Evolutionary conservation across 2,888 invertebrate species (phyloP).

Genomic region (Mycalesis mineus): DNA sequence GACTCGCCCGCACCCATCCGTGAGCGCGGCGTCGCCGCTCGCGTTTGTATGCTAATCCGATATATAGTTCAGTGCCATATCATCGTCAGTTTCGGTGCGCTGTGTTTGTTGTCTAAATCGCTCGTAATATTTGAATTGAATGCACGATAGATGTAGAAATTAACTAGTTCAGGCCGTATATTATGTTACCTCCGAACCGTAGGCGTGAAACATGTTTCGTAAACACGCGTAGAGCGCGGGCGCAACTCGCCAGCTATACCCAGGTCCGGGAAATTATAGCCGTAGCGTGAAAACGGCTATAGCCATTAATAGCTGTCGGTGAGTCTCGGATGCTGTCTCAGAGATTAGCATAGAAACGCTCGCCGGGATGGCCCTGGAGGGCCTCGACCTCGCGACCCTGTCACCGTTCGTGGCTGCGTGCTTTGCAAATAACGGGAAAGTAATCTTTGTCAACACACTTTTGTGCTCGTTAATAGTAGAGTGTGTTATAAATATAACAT

Average conservation of each 20-base stretch:
- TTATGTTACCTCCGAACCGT: constrained; percentile 52
- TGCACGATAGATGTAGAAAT: constrained; percentile 73
- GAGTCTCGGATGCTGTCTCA: constrained; percentile 63
- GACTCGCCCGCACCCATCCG: constrained; percentile 72
- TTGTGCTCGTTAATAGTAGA: not conserved
- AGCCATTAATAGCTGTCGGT: constrained; percentile 72
- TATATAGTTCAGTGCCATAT: constrained; percentile 62
- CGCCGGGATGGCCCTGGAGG: constrained; percentile 62
- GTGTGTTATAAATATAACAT: not conserved
- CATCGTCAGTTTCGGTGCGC: constrained; percentile 68
- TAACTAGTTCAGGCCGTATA: constrained; percentile 67
- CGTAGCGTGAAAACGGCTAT: constrained; percentile 64
- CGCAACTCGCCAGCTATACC: constrained; percentile 42
- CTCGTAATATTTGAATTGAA: constrained; percentile 77
- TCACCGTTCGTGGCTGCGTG: constrained; percentile 55
- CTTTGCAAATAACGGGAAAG: constrained; percentile 67
- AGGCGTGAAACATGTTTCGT: constrained; percentile 64
- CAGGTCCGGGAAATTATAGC: constrained; percentile 50
- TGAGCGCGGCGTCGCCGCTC: constrained; percentile 59
- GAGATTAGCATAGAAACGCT: constrained; percentile 74
- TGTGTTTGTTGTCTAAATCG: constrained; percentile 75
- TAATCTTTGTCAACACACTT: constrained; percentile 38
- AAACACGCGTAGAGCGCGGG: constrained; percentile 61
- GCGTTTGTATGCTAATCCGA: constrained; percentile 75
- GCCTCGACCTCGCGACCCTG: constrained; percentile 72